Percentiles rank a stretch among this genome's conserved stretches.
These are phyloP conservation scores for Linnaemya vulpina DNA, from an alignment of 2,888 invertebrate genomes.

Conservation along the genomic window DNA sequence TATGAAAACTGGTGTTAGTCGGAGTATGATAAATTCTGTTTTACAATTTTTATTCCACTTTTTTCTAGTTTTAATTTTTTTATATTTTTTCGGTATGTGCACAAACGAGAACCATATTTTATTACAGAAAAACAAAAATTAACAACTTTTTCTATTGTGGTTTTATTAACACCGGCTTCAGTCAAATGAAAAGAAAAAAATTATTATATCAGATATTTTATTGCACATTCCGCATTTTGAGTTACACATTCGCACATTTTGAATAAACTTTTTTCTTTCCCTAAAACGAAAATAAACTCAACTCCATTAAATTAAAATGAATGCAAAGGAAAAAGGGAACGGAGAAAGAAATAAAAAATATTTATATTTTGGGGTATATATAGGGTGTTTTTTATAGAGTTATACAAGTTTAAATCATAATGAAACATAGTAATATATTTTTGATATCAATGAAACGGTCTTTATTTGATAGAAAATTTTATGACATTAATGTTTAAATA, in stretches of 20 bases:
- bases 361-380: too few relatives aligned
- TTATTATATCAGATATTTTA: background rate
- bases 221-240: constrained; percentile 18
- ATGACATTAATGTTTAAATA: too few relatives aligned
- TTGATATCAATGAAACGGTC: too few relatives aligned
- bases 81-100: background rate
- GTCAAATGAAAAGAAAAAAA: background rate
- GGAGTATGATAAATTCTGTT: constrained; percentile 36
- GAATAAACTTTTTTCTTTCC: background rate
- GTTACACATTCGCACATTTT: background rate
- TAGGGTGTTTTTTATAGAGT: too few relatives aligned
- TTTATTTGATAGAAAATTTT: too few relatives aligned
- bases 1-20: constrained; percentile 34
- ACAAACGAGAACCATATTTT: background rate
- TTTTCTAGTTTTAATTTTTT: constrained; percentile 1
- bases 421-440: too few relatives aligned
- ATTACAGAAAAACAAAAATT: constrained; percentile 1
- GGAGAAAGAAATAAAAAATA: background rate
- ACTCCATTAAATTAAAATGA: constrained; percentile 31
- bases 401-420: too few relatives aligned
- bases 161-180: constrained; percentile 23
- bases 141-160: constrained; percentile 18
- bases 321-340: background rate
- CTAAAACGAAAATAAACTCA: background rate
- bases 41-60: constrained; percentile 4